Evolutionary conservation across 2,888 invertebrate genomes (phyloP).

Genomic region (Pseudococcus jackbeardsleyi): DNA sequence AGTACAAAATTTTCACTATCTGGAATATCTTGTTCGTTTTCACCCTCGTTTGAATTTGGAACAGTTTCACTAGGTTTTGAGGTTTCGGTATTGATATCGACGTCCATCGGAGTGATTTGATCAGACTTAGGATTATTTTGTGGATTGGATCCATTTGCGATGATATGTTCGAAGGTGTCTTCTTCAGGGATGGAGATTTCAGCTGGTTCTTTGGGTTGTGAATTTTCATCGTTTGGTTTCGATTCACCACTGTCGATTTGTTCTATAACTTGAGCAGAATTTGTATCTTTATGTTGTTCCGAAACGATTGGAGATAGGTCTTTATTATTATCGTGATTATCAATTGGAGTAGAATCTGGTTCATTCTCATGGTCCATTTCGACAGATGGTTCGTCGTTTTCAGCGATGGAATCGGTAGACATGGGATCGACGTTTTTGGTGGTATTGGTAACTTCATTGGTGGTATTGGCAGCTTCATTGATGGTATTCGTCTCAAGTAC

Average conservation of each 20-base stretch:
- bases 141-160: not conserved
- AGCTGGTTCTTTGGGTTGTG: not conserved
- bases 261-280: not conserved
- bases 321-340: not conserved
- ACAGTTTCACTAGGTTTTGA: not conserved
- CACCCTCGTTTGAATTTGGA: not conserved
- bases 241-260: not conserved
- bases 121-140: not conserved
- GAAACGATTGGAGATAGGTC: not conserved
- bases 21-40: not conserved
- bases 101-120: not conserved
- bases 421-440: not conserved
- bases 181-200: not conserved
- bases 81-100: not conserved
- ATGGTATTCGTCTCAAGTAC: not conserved
- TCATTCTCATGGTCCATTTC: not conserved
- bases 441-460: not conserved
- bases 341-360: not conserved
- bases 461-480: no score
- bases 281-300: not conserved
- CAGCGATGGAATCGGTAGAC: not conserved
- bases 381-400: not conserved
- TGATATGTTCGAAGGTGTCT: not conserved
- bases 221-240: not conserved
- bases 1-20: slow-evolving; percentile 35